Evolutionary conservation across 2,888 invertebrate genomes (phyloP).

Genomic region (Apodemia zela): DNA sequence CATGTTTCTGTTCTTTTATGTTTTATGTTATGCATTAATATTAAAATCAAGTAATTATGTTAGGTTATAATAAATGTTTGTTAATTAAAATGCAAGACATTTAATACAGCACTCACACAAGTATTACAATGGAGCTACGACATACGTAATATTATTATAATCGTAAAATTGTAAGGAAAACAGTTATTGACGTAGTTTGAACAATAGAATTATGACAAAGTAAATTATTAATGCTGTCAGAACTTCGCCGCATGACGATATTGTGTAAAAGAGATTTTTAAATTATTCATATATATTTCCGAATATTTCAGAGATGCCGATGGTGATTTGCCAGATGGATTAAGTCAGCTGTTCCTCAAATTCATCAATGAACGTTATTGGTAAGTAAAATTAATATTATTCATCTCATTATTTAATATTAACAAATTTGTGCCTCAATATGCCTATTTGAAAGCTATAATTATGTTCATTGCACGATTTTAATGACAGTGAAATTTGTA

Average conservation of each 20-base stretch:
- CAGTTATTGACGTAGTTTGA: constrained; percentile 13
- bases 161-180: constrained; percentile 14
- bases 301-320: constrained; percentile 2
- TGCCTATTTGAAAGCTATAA: no score
- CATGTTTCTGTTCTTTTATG: neutral
- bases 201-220: constrained; percentile 13
- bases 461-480: no score
- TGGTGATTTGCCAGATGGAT: neutral
- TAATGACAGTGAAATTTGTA: no score
- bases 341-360: no score
- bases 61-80: neutral
- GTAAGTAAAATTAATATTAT: neutral
- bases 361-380: neutral
- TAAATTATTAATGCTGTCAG: constrained; percentile 1
- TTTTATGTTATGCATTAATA: constrained; percentile 3
- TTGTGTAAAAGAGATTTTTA: neutral
- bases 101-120: neutral
- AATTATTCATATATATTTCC: constrained; percentile 1
- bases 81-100: constrained; percentile 7
- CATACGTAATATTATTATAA: constrained; percentile 6
- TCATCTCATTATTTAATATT: no score
- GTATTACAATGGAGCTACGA: neutral
- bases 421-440: no score
- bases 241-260: neutral
- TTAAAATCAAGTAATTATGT: constrained; percentile 9